Conservation (phyloP, 2,888 invertebrate species). For the Cryptocheilus praepositus region DNA sequence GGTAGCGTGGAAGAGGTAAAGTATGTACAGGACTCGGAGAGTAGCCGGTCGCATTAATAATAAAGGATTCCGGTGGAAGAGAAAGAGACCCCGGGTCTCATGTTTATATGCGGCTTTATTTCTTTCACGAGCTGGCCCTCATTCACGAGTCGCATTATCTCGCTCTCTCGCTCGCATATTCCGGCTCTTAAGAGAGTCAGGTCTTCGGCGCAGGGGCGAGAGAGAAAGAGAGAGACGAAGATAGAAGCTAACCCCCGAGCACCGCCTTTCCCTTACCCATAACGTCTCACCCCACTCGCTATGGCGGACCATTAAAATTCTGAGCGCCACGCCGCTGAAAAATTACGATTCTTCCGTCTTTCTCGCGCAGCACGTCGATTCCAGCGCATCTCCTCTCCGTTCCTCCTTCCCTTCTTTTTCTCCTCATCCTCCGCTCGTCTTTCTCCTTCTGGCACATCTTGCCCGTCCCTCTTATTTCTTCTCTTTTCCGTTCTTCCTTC, state of each 20-base stretch:
- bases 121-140: slow-evolving; percentile 54
- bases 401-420: slow-evolving; percentile 18
- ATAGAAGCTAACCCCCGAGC: too few species aligned
- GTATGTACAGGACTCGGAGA: slow-evolving; percentile 35
- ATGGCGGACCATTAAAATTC: slow-evolving; percentile 58
- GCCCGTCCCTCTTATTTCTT: slow-evolving; percentile 20
- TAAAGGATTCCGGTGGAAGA: slow-evolving; percentile 46
- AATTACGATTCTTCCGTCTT: slow-evolving; percentile 49
- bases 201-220: too few species aligned
- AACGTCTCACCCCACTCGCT: slow-evolving; percentile 26
- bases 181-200: slow-evolving; percentile 31
- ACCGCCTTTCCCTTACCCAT: slow-evolving; percentile 12
- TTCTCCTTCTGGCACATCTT: too few species aligned
- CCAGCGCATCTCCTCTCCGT: slow-evolving; percentile 22
- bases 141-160: slow-evolving; percentile 51
- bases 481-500: slow-evolving; percentile 14
- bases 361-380: slow-evolving; percentile 16
- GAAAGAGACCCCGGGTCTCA: slow-evolving; percentile 32
- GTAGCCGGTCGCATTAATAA: slow-evolving; percentile 52
- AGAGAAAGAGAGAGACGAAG: background rate
- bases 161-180: slow-evolving; percentile 51
- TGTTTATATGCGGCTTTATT: slow-evolving; percentile 62
- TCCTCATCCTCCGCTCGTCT: slow-evolving; percentile 18
- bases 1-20: slow-evolving; percentile 21
- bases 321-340: slow-evolving; percentile 59